Conservation (phyloP, 2,797 vertebrate species). For the Neostethus bicornis region DNA sequence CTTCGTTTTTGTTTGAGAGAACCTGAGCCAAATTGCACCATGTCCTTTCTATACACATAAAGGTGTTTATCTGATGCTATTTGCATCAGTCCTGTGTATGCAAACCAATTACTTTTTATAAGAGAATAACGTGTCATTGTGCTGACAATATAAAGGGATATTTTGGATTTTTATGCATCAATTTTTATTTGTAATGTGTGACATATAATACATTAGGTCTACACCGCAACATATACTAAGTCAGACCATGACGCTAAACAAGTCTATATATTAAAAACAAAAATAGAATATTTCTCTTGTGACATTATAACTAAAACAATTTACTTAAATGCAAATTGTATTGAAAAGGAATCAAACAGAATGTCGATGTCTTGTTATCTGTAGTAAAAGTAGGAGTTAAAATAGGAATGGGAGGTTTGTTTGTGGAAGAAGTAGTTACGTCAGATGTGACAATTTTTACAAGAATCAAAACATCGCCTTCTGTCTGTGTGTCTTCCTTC, state of each 20-base stretch:
- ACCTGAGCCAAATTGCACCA: background rate
- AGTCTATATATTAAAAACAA: slow-evolving; percentile 9
- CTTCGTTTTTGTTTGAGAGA: background rate
- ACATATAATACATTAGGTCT: slow-evolving; percentile 31
- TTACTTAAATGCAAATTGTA: slow-evolving; percentile 3
- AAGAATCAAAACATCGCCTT: background rate
- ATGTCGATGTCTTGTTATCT: no score
- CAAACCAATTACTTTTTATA: slow-evolving; percentile 26
- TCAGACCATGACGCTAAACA: slow-evolving; percentile 35
- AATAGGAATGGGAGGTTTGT: no score
- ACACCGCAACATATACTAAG: slow-evolving; percentile 22
- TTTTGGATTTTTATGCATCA: slow-evolving; percentile 18
- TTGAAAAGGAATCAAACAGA: no score
- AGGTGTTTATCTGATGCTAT: slow-evolving; percentile 1
- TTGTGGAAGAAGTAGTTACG: no score
- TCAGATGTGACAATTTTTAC: background rate
- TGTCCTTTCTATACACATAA: slow-evolving; percentile 13
- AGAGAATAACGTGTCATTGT: slow-evolving; percentile 1
- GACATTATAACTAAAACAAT: slow-evolving; percentile 4
- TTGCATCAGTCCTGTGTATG: slow-evolving; percentile 17
- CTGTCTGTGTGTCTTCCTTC: slow-evolving; percentile 28
- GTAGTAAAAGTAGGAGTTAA: background rate
- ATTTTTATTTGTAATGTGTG: slow-evolving; percentile 38
- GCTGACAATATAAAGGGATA: slow-evolving; percentile 13
- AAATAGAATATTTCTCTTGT: background rate